phyloP scores from a whole-genome alignment of 2,113 vertebrate genomes.

The Phocoena phocoena region DNA sequence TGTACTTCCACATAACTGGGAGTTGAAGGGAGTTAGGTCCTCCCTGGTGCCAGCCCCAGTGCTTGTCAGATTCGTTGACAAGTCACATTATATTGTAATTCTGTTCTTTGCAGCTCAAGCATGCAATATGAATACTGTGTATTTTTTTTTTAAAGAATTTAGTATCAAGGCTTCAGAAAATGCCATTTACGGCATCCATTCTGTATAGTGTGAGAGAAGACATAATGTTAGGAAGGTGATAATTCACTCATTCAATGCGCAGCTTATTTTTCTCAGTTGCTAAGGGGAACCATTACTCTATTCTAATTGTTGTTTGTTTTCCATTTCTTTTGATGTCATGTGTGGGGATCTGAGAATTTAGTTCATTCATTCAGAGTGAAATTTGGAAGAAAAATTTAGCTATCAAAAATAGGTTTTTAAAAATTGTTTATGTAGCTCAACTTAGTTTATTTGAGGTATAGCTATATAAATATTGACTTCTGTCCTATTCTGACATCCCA shows the following conservation, averaged over 20 bases:
- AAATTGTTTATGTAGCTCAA: constrained; percentile 52
- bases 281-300: constrained; percentile 35
- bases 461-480: constrained; percentile 53
- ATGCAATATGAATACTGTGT: constrained; percentile 85
- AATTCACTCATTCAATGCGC: constrained; percentile 53
- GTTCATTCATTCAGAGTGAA: constrained; percentile 56
- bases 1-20: constrained; percentile 67
- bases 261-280: constrained; percentile 62
- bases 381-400: constrained; percentile 53
- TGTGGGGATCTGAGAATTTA: constrained; percentile 39
- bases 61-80: constrained; percentile 64
- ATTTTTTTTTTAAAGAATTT: constrained; percentile 75
- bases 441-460: constrained; percentile 55
- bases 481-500: neutral
- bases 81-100: constrained; percentile 69
- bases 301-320: neutral
- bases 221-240: constrained; percentile 53
- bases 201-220: constrained; percentile 65
- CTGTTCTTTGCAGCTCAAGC: constrained; percentile 78
- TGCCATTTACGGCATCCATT: constrained; percentile 80
- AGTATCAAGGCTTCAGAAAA: constrained; percentile 74
- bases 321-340: constrained; percentile 13
- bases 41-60: constrained; percentile 70
- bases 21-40: constrained; percentile 48
- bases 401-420: constrained; percentile 44